phyloP scores from a whole-genome alignment of 2,113 vertebrate species.

The Felis catus region DNA sequence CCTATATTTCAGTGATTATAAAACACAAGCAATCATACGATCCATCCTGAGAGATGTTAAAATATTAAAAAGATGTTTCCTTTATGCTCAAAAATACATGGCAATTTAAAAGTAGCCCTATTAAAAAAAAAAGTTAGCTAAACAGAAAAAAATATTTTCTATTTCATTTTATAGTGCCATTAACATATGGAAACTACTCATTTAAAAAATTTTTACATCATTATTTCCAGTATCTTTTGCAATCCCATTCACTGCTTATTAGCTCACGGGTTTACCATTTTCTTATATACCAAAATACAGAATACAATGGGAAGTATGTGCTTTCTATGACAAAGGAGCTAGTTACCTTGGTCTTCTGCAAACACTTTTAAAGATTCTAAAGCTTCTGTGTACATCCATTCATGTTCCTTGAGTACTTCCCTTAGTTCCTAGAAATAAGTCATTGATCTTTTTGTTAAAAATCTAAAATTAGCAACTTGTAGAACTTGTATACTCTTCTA shows the following conservation, averaged over 20 bases:
- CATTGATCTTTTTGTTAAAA: slow-evolving; percentile 52
- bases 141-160: background rate
- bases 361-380: slow-evolving; percentile 91
- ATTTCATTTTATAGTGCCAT: background rate
- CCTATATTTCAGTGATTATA: background rate
- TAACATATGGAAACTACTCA: background rate
- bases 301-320: background rate
- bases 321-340: background rate
- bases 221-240: background rate
- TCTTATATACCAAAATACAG: background rate
- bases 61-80: background rate
- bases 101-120: background rate
- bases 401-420: slow-evolving; percentile 92
- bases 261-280: background rate
- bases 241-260: background rate
- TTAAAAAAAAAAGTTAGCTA: background rate
- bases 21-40: background rate
- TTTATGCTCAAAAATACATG: background rate
- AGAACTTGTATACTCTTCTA: background rate
- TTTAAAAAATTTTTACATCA: background rate
- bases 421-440: slow-evolving; percentile 90
- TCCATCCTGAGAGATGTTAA: background rate
- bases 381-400: slow-evolving; percentile 93
- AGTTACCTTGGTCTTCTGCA: slow-evolving; percentile 88
- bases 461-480: slow-evolving; percentile 36